phyloP scores from a whole-genome alignment of 37 sponge, comb jelly and placozoan genomes.

The Hexactinellida sp. region DNA sequence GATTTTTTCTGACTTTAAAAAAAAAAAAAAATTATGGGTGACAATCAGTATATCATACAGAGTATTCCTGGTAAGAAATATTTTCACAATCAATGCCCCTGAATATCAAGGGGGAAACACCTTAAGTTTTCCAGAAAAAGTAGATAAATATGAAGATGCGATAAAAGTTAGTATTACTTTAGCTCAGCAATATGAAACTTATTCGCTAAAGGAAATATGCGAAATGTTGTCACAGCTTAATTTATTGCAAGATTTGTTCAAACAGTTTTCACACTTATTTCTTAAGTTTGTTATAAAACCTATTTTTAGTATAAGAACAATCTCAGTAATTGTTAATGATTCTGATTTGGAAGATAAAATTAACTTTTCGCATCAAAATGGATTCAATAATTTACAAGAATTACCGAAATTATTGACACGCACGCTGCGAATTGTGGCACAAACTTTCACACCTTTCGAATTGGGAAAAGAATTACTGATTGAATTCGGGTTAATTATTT shows the following conservation, averaged over 20 bases:
- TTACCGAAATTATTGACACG: neutral
- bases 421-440: neutral
- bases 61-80: too few species aligned
- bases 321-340: neutral
- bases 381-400: neutral
- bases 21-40: too few species aligned
- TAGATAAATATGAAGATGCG: neutral
- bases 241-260: neutral
- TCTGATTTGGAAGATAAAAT: neutral
- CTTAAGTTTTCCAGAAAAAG: too few species aligned
- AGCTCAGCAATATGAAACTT: neutral
- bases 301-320: neutral
- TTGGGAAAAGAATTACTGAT: neutral
- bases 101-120: too few species aligned
- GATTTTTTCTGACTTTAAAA: too few species aligned
- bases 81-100: too few species aligned
- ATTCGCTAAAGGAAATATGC: neutral
- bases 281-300: neutral
- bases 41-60: too few species aligned
- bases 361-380: neutral
- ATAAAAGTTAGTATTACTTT: neutral
- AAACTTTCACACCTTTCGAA: neutral
- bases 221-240: neutral
- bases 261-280: neutral
- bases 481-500: neutral